Evolutionary conservation across 2,113 vertebrate species (phyloP), one percentile per base, ranked within the genome.

Genomic region (Leuciscus idus): DNA sequence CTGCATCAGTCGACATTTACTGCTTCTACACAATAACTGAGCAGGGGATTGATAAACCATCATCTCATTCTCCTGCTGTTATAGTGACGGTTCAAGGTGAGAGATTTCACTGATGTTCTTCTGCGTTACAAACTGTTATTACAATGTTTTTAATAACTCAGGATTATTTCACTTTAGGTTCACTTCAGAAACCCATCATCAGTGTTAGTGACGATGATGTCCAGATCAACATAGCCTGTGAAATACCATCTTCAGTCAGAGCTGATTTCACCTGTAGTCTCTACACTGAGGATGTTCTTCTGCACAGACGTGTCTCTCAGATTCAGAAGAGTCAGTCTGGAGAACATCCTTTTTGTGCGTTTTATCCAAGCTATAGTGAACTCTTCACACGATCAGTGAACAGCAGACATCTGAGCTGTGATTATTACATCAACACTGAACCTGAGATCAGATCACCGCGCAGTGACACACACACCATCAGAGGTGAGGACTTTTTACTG

Each of bases 381-480:
- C 30, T 90, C 72, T 75, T 87, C 9, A 75, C 15, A 30, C 70
- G 7, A 78, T 81, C 86, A 84, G 85, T 50, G 17, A 33, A 26
- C 48, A 87, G 76, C 15, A 36, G 8, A 66, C 57, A 85, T 33
- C 36, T 90, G 86, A 89, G 79, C 84, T 90, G 88, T 87, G 85
- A 89, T 83, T 88, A 88, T 85, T 36, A 48, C 68, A 26, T 83
- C 52, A 77, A 30, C 21, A 73, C 86, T 76, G 26, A 87, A 8
- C 73, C 74, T 19, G 46, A 33, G 33, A 72, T 57, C 61, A 76
- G 12, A 57, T 90, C 88, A 76, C 79, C 70, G 57, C 83, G n/a
- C 52, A 88, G 89, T 88, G 77, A 89, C 19, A 61, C 21, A 57
- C 26, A 4, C 46, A 55, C 9, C 9, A 0, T 87, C 48, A 33